Base-by-base conservation (phyloP, 2,888 invertebrate species). In the Mesochorus sp. region DNA sequence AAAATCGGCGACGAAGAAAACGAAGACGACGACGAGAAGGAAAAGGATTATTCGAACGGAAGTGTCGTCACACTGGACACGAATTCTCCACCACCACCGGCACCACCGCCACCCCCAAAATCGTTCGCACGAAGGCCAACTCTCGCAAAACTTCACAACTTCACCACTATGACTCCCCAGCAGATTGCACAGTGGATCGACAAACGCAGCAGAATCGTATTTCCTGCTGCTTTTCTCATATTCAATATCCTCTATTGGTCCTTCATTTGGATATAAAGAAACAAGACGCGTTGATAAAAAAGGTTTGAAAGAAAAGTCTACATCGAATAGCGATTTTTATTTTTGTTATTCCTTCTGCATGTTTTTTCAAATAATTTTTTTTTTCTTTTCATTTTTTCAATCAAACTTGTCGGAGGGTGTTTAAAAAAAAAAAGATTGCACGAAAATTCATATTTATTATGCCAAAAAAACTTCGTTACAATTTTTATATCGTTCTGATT, bases 131-230 rank as follows among this genome's bases (percentile, higher is more conserved):
- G 90, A 72, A 87, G 91, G 47, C 85, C 88, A 59, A 89, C 90
- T 26, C 83, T 88, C 14, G 85, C 89, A 3, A 86, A 90, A 68
- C 82, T 90, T 49, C 88, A 90, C 67, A 91, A 89, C 61, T 91
- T 91, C 47, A 96, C 96, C 55, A 96, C 96, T 10, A 95, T 97
- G 94, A 96, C 97, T 0, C 96, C 97, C 0, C 97, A 97, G 85
- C 95, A 97, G 91, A 96, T 97, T 71, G 95, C 97, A 80, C 95
- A 95, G 64, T 97, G 97, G 96, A 96, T 97, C 81, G 97, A 97
- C 91, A 94, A 93, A 68, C 92, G 96, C 68, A 95, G 96, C 24
- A 93, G 97, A 62, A 91, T 96, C 37, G 92, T 95, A 1, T 97
- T 97, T 89, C 97, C 97, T 0, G 89, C 95, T 2, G 92, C 95